Base-by-base conservation (phyloP, 2,113 vertebrate species). In the Benitochromis conjunctus region DNA sequence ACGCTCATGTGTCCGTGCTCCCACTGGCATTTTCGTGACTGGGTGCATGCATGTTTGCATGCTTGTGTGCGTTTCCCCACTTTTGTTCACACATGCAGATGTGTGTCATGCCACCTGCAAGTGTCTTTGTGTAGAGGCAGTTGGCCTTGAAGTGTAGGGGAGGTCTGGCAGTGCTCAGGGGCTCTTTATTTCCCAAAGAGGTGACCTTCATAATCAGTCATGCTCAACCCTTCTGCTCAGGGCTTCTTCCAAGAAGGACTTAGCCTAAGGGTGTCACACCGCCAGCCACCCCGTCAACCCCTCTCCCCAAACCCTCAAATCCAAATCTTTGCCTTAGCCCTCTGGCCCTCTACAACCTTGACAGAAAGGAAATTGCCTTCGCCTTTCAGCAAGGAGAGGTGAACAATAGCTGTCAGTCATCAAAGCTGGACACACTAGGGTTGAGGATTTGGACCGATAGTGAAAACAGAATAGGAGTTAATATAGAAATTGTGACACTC, bases 121-220 rank as follows among this genome's bases (percentile, higher is more conserved):
- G 55, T 58, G 58, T 58, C 34, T 83, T 79, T 64, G 29, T 79
- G 48, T 54, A 16, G 36, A 85, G 9, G 43, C 79, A 51, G 48
- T 79, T 82, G 90, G 83, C 83, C 69, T 89, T 57, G 74, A 43
- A 76, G 46, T 81, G 51, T 57, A 10, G 6, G 7, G 7, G n/a
- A 60, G 24, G 76, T 74, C 86, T 92, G 87, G 79, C 87, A 55
- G 54, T 24, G 14, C 55, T 26, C 12, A 6, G 24, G 71, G 88
- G 60, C 43, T 58, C 80, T 88, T 26, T 84, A 58, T 34, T 31
- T 79, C 84, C 78, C 79, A 84, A 85, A 86, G 78, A 85, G 76
- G 36, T 92, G 89, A 93, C 92, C 91, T 93, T 94, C 74, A 64
- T 89, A 92, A 94, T 95, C 91, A 88, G 87, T 36, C 13, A 3